A percentile compares a stretch with the other conserved stretches of the same genome.
These are phyloP conservation scores for Protodeltote pygarga DNA, from an alignment of 2,888 invertebrate genomes.

Conservation along the genomic window DNA sequence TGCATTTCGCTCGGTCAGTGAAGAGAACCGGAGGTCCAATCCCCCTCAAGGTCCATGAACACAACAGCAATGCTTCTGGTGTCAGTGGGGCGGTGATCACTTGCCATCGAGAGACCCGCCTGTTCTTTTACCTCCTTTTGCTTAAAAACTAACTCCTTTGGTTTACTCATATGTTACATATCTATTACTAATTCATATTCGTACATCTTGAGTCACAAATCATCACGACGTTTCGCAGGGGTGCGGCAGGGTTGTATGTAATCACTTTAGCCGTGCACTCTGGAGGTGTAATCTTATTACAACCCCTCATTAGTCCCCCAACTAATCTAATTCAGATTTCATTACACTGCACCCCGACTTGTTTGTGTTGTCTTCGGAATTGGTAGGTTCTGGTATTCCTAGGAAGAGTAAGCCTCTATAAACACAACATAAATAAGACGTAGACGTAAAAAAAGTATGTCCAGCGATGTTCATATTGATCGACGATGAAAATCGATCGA, in stretches of 20 bases:
- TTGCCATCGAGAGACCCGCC: no score
- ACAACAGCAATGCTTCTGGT: no score
- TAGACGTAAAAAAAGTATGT: no score
- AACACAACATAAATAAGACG: no score
- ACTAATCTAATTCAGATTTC: constrained; percentile 78
- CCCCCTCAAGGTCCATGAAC: no score
- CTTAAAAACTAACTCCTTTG: no score
- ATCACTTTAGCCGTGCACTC: constrained; percentile 66
- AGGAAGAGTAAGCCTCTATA: background rate
- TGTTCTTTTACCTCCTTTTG: no score
- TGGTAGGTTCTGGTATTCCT: background rate
- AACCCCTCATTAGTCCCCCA: constrained; percentile 69
- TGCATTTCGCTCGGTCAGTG: no score
- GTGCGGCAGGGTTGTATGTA: constrained; percentile 54
- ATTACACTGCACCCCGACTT: constrained; percentile 64
- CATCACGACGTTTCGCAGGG: constrained; percentile 48
- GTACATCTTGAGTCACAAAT: constrained; percentile 52
- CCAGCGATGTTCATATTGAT: no score
- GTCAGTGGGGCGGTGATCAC: no score
- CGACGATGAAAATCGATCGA: no score
- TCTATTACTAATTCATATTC: constrained; percentile 2
- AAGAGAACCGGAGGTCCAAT: no score
- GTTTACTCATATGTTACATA: background rate
- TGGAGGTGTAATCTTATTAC: constrained; percentile 64
- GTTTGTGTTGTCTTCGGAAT: constrained; percentile 37